Evolutionary conservation across 2,797 vertebrate species (phyloP), one percentile per base, ranked within the genome.

Genomic region (Amphiprion clarkii): DNA sequence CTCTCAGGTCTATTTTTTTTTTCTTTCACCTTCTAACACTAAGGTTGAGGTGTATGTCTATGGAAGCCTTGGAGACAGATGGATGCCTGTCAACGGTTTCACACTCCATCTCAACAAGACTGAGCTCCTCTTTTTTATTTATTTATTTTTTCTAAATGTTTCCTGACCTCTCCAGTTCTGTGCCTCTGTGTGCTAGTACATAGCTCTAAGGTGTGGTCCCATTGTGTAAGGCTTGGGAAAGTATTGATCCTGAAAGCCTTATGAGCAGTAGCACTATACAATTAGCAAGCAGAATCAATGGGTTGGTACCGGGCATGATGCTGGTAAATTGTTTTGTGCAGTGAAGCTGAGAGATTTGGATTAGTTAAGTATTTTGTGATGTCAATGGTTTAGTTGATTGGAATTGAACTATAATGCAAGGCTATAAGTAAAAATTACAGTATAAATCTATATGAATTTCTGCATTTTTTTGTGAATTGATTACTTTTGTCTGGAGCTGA

Each of bases 51-150:
- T 57, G 17, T 44, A 48, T 44, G 33, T 44, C 55, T 53, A 9
- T 66, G 52, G 54, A 31, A 54, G 53, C 68, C 68, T 71, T 10
- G 4, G 36, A 76, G 86, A 74, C 33, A n/a, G 16, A 39, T 52
- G 57, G 61, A 70, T 56, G 46, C 40, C 54, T 64, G 36, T 29
- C 27, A 16, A 29, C 27, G 6, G 19, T 23, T 17, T 69, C 39
- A 1, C 33, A 27, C 46, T 75, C 31, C 4, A 9, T 54, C 58
- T 71, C 46, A 19, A 19, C 53, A 64, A 73, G 14, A 53, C 49
- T 6, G 52, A 61, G 46, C 17, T 48, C 6, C 6, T 33, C 33
- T 29, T 6, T 17, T 5, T 44, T 46, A 12, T 79, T 7, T 33
- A 1, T 23, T 23, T 23, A 63, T 23, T 23, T 23, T 61, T 42